These are phyloP conservation scores for Enteromius viviparus DNA, from an alignment of 2,797 vertebrate genomes.

Conservation along the genomic window DNA sequence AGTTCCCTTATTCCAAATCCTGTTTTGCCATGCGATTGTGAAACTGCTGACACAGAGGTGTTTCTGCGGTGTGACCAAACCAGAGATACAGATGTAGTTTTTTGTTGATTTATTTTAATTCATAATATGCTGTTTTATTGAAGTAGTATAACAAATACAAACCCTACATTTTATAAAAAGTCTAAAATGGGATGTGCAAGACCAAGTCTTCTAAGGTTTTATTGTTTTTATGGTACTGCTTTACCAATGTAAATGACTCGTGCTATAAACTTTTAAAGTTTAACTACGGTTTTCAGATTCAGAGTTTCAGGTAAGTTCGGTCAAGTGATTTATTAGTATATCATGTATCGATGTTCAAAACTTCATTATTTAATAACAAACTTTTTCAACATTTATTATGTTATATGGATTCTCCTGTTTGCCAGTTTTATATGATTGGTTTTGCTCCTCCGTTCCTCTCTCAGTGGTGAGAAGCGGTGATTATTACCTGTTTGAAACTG, in stretches of 20 bases:
- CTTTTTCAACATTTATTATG: neutral
- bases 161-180: neutral
- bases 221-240: neutral
- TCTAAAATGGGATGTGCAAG: neutral
- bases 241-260: neutral
- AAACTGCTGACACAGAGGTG: slow-evolving; percentile 58
- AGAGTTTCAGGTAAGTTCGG: slow-evolving; percentile 24
- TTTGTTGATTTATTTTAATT: neutral
- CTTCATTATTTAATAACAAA: neutral
- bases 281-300: neutral
- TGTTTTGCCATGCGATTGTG: slow-evolving; percentile 58
- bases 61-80: slow-evolving; percentile 35
- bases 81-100: neutral
- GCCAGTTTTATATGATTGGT: neutral
- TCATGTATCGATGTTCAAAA: neutral
- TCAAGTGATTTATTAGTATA: neutral
- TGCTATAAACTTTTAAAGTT: neutral
- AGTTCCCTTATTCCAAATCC: slow-evolving; percentile 72
- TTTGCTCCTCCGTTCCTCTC: slow-evolving; percentile 55
- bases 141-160: neutral
- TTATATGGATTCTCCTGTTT: neutral
- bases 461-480: slow-evolving; percentile 99
- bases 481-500: slow-evolving; percentile 99
- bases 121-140: neutral
- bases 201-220: neutral